Conservation (phyloP, 2,113 vertebrate species). For the Dipodomys stephensi region DNA sequence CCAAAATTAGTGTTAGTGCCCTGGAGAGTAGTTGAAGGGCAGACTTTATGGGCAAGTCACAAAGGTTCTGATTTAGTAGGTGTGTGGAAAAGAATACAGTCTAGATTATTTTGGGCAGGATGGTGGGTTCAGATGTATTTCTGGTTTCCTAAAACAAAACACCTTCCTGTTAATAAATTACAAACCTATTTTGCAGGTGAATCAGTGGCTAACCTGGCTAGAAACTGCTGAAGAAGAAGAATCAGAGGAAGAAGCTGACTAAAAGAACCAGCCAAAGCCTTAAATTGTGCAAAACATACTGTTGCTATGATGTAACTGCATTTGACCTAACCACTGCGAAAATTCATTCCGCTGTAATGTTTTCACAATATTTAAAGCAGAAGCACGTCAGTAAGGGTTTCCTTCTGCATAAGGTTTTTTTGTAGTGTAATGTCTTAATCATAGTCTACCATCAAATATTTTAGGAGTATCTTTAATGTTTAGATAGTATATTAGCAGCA, state of each 20-base stretch:
- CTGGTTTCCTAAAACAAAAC: not conserved
- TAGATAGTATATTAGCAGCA: no score
- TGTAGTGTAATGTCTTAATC: slow-evolving; percentile 92
- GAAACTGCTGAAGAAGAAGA: slow-evolving; percentile 99
- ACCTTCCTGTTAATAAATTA: not conserved
- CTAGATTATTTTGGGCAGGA: not conserved
- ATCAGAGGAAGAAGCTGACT: slow-evolving; percentile 98
- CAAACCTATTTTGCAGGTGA: slow-evolving; percentile 90
- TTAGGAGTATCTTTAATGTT: slow-evolving; percentile 91
- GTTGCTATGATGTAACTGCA: slow-evolving; percentile 90
- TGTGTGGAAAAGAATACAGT: not conserved
- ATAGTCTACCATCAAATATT: slow-evolving; percentile 92
- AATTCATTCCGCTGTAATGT: slow-evolving; percentile 93
- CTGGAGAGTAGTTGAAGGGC: not conserved
- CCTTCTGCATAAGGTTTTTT: slow-evolving; percentile 89
- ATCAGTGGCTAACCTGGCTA: slow-evolving; percentile 99
- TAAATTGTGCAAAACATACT: slow-evolving; percentile 93
- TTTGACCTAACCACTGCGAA: slow-evolving; percentile 94
- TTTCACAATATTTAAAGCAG: slow-evolving; percentile 91
- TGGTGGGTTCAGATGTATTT: not conserved
- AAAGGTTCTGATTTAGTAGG: not conserved
- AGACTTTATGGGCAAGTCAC: not conserved
- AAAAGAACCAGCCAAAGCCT: slow-evolving; percentile 95
- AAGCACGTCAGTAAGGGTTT: slow-evolving; percentile 88
- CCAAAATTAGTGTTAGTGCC: not conserved